Evolutionary conservation across 2,888 invertebrate genomes (phyloP).

Genomic region (Hetaerina titia): DNA sequence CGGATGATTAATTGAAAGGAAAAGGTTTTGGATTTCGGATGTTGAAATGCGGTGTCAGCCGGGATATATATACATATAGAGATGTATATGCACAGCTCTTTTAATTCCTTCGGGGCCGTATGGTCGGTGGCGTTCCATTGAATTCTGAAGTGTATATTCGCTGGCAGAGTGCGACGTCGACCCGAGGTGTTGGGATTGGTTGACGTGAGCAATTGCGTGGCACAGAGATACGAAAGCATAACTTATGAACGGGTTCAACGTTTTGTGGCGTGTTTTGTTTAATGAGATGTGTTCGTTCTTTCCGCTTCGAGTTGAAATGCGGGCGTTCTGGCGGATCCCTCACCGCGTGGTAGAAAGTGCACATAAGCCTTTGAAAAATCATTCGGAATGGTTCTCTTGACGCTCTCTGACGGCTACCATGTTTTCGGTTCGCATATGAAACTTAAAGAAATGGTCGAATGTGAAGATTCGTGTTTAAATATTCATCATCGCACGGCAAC

Average conservation of each 20-base stretch:
- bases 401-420: not conserved
- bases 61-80: not conserved
- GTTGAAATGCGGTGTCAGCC: conserved; percentile 24
- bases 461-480: not conserved
- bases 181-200: not conserved
- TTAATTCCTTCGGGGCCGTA: not conserved
- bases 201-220: not conserved
- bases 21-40: conserved; percentile 35
- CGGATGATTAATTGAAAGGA: conserved; percentile 28
- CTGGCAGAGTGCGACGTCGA: not conserved
- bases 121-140: not conserved
- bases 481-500: too few species aligned
- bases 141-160: not conserved
- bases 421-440: not conserved
- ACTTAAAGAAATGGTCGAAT: not conserved
- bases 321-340: not conserved
- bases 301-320: not conserved
- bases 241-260: not conserved
- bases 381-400: not conserved
- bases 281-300: conserved; percentile 15
- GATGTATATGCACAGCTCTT: not conserved
- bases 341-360: not conserved
- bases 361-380: not conserved
- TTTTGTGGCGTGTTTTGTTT: conserved; percentile 32
- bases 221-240: not conserved